Evolutionary conservation across 2,888 invertebrate species (phyloP), one percentile per base, ranked within the genome.

Genomic region (Mesorhabditis sp.): DNA sequence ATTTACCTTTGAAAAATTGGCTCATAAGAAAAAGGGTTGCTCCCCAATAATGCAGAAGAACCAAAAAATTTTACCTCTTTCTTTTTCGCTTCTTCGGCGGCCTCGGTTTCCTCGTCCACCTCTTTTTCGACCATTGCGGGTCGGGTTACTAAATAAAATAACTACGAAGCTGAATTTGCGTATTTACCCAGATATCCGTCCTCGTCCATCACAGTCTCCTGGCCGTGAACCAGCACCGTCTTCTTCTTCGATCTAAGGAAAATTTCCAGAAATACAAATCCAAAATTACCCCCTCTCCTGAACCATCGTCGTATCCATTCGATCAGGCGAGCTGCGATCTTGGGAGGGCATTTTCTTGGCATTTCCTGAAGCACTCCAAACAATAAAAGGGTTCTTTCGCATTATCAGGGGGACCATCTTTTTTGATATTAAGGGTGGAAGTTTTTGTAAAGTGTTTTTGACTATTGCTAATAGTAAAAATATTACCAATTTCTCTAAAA

Each of bases 61-160:
- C 28, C 28, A 28, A 28, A 28, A 28, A 28, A 1, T 28, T 28
- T 28, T 28, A 28, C 28, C 28, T 50, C n/a, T n/a, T 50, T 50
- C 58, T 50, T 50, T n/a, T 50, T 10, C n/a, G 58, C 7, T 50
- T 50, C 10, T 50, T 50, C 58, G 58, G 7, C n/a, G 10, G 7
- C 10, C n/a, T 50, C 58, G 10, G 7, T 1, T 2, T 50, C 58
- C 7, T 50, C 58, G 58, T 50, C 58, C 10, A 50, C 58, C n/a
- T 50, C 58, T n/a, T 13, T 50, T n/a, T 50, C 58, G 58, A 50
- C 58, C 58, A 50, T 50, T 13, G 58, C 58, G n/a, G 58, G 58
- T 10, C 58, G 58, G n/a, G 58, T 50, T 13, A 50, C 58, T 50
- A n/a, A 13, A 13, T 50, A n/a, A 50, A 50, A 10, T 13, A 50